Evolutionary conservation across 2,888 invertebrate genomes (phyloP).

Genomic region (Aspidiotus rigidus): DNA sequence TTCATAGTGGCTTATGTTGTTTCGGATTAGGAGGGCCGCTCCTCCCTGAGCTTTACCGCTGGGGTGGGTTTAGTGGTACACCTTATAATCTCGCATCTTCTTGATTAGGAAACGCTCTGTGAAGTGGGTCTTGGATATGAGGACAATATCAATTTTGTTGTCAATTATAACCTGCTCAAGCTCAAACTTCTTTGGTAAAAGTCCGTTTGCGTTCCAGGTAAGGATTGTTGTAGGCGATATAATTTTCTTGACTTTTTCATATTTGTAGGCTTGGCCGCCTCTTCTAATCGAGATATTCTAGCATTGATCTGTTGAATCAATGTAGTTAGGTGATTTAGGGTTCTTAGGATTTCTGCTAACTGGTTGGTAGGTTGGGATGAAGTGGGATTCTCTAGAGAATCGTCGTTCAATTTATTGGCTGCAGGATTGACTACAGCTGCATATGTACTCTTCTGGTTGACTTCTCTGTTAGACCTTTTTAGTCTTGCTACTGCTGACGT

Average conservation of each 20-base stretch:
- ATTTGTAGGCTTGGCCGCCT: not conserved
- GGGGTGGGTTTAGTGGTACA: not conserved
- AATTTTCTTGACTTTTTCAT: not conserved
- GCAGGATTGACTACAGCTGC: not conserved
- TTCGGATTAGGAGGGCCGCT: constrained; percentile 4
- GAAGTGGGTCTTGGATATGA: not conserved
- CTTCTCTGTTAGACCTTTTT: not conserved
- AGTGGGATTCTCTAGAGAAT: not conserved
- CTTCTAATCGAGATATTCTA: not conserved
- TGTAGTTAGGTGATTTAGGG: not conserved
- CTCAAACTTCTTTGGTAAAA: not conserved
- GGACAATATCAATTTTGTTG: not conserved
- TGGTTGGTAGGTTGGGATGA: not conserved
- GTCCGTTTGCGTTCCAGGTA: not conserved
- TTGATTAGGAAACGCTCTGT: not conserved
- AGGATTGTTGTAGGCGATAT: not conserved
- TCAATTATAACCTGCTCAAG: not conserved
- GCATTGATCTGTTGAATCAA: not conserved
- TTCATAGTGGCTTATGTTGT: constrained; percentile 1
- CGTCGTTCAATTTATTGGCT: not conserved
- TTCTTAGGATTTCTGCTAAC: not conserved
- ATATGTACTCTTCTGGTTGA: not conserved
- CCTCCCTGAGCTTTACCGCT: constrained; percentile 2
- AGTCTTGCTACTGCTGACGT: not conserved
- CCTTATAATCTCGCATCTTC: not conserved